phyloP scores from a whole-genome alignment of 2,888 invertebrate species.

The Galeopsomyia nigrocyanea region DNA sequence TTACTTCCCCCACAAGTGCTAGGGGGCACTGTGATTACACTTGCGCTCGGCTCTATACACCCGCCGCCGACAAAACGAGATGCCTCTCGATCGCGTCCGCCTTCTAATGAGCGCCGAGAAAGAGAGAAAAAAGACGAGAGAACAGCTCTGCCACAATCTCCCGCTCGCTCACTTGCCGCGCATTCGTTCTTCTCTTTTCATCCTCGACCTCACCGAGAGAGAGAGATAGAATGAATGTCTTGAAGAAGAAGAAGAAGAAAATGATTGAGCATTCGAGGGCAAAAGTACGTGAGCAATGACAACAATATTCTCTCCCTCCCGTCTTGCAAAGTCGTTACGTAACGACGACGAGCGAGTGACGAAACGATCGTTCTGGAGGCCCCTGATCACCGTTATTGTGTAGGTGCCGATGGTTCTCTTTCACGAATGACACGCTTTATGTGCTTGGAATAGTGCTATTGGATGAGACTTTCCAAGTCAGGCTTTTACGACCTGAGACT shows the following conservation, averaged over 20 bases:
- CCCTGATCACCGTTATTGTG: constrained; percentile 20
- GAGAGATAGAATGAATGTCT: too few relatives aligned
- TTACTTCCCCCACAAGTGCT: constrained; percentile 54
- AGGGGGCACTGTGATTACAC: constrained; percentile 67
- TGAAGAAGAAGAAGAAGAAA: too few relatives aligned
- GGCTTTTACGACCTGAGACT: constrained; percentile 1
- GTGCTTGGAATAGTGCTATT: constrained; percentile 3
- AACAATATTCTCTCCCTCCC: too few relatives aligned
- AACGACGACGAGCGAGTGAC: not conserved
- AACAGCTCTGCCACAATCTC: not conserved
- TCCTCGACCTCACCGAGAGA: not conserved
- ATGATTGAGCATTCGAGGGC: too few relatives aligned
- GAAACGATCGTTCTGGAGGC: not conserved
- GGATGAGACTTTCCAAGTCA: constrained; percentile 2
- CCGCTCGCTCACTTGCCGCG: too few relatives aligned
- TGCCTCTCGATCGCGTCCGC: constrained; percentile 47
- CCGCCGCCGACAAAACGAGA: constrained; percentile 66
- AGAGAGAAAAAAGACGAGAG: not conserved
- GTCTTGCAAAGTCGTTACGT: too few relatives aligned
- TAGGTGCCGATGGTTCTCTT: constrained; percentile 1
- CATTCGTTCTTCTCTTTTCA: not conserved
- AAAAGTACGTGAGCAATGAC: too few relatives aligned
- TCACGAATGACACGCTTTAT: constrained; percentile 23
- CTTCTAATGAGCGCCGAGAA: constrained; percentile 40
- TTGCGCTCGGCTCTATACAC: constrained; percentile 51